A percentile compares a stretch with the other conserved stretches of the same genome.
phyloP scores from a whole-genome alignment of 2,113 vertebrate species.

The Neodon shergylaensis region DNA sequence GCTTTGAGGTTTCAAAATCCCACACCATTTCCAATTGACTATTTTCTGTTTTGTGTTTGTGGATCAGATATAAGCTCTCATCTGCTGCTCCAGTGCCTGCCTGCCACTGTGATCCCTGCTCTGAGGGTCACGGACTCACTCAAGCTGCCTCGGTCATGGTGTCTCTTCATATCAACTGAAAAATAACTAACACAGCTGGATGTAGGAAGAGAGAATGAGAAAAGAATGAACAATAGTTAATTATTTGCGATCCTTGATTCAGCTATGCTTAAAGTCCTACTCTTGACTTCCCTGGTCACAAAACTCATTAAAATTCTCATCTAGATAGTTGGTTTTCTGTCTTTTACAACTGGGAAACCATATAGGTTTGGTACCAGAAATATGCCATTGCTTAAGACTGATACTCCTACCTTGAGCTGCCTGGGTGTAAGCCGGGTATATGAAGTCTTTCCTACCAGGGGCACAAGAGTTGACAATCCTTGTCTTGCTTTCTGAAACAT shows the following conservation, averaged over 20 bases:
- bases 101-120: background rate
- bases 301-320: background rate
- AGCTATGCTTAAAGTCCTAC: slow-evolving; percentile 8
- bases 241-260: slow-evolving; percentile 23
- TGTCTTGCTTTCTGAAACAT: slow-evolving; percentile 26
- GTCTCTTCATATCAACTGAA: background rate
- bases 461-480: background rate
- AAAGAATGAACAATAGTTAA: background rate
- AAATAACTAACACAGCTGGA: background rate
- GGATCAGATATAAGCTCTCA: background rate
- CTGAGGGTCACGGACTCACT: background rate
- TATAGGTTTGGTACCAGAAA: background rate
- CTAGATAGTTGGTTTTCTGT: background rate
- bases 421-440: background rate
- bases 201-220: background rate
- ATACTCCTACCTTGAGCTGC: background rate
- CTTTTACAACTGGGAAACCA: background rate
- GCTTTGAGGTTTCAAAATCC: background rate
- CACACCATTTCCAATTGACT: background rate
- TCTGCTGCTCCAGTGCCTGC: too few relatives aligned
- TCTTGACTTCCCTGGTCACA: background rate
- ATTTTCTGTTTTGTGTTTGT: background rate
- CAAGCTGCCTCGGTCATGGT: background rate
- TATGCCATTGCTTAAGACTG: background rate
- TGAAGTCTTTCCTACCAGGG: background rate